These are phyloP conservation scores for Pedionomus torquatus DNA, from an alignment of 2,113 vertebrate genomes.

Conservation along the genomic window DNA sequence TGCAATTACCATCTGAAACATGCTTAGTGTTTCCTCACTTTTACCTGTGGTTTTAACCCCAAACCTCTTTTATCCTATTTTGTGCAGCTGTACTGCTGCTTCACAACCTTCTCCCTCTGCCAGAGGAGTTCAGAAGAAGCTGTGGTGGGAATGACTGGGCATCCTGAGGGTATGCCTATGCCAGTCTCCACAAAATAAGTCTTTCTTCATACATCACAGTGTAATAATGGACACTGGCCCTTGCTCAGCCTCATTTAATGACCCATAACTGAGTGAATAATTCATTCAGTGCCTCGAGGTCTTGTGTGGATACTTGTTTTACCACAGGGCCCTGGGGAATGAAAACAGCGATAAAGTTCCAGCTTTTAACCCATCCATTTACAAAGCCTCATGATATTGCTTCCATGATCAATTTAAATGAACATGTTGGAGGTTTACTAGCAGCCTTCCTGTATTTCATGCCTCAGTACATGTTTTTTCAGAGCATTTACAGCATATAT, in stretches of 20 bases:
- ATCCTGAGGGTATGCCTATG: neutral
- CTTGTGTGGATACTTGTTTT: slow-evolving; percentile 54
- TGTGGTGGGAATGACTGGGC: neutral
- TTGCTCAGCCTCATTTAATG: slow-evolving; percentile 25
- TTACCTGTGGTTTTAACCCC: neutral
- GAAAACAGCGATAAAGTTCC: slow-evolving; percentile 58
- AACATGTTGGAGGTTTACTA: slow-evolving; percentile 38
- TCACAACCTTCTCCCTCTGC: neutral
- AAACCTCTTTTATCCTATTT: neutral
- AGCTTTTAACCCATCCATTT: slow-evolving; percentile 63
- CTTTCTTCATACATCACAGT: neutral
- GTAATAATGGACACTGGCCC: slow-evolving; percentile 9
- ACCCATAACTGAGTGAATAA: slow-evolving; percentile 65
- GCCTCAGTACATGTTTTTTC: neutral
- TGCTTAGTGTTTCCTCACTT: neutral
- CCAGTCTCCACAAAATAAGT: neutral
- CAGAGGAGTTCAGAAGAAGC: neutral
- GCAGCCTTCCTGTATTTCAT: slow-evolving; percentile 32
- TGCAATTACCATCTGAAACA: neutral
- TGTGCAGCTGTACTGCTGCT: neutral
- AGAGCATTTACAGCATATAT: slow-evolving; percentile 24
- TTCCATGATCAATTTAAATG: slow-evolving; percentile 62
- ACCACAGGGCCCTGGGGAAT: slow-evolving; percentile 32
- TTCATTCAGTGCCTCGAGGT: slow-evolving; percentile 52
- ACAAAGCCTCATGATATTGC: slow-evolving; percentile 31